Conservation (phyloP, 2,113 vertebrate genomes). For the Phylloscopus whistleri region DNA sequence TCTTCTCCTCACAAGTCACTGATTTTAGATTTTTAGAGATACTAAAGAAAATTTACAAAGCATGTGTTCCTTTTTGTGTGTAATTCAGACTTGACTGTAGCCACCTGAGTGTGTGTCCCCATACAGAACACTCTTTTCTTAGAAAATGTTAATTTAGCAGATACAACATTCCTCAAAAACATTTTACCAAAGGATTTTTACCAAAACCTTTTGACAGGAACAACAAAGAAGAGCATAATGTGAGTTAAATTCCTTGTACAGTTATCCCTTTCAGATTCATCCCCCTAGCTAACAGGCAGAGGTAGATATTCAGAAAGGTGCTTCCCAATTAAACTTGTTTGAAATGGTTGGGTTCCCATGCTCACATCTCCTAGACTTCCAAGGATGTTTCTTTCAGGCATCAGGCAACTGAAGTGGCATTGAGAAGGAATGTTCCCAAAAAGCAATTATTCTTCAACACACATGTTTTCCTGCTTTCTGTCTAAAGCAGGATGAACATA, state of each 20-base stretch:
- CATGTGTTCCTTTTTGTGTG: not conserved
- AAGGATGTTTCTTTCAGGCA: not conserved
- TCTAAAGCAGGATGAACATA: not conserved
- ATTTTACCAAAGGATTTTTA: not conserved
- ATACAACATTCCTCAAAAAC: not conserved
- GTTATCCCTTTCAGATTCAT: not conserved
- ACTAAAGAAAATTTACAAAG: not conserved
- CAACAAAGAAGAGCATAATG: not conserved
- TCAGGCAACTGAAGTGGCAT: not conserved
- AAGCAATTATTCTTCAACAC: not conserved
- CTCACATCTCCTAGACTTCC: not conserved
- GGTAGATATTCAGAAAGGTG: not conserved
- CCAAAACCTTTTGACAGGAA: not conserved
- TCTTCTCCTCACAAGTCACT: not conserved
- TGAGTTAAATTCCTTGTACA: not conserved
- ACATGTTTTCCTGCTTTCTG: not conserved
- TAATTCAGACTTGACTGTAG: not conserved
- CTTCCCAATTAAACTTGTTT: not conserved
- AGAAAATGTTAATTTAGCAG: not conserved
- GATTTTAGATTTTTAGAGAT: not conserved
- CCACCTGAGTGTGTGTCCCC: not conserved
- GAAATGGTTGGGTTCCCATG: not conserved
- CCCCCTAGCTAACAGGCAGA: not conserved
- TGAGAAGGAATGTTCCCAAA: not conserved
- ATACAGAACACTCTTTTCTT: not conserved